A percentile compares a stretch with the other conserved stretches of the same genome.
phyloP scores from a whole-genome alignment of 2,113 vertebrate genomes.

The Thunnus thynnus region DNA sequence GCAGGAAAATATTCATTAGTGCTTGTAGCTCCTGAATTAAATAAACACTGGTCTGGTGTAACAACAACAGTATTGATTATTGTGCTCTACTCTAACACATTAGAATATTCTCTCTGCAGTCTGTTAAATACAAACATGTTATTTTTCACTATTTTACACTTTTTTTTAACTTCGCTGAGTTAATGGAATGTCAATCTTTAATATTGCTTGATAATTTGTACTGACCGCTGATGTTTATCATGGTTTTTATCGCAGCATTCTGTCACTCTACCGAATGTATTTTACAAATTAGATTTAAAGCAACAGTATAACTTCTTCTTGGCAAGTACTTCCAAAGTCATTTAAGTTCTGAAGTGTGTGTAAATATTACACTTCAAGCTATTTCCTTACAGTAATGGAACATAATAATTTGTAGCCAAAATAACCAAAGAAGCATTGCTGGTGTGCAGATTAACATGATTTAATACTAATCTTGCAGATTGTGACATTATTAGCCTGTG shows the following conservation, averaged over 20 bases:
- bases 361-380: slow-evolving; percentile 25
- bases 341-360: neutral
- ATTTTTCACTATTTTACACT: too few species aligned
- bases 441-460: slow-evolving; percentile 64
- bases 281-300: slow-evolving; percentile 47
- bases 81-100: neutral
- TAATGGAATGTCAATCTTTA: slow-evolving; percentile 38
- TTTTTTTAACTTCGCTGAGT: neutral
- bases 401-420: slow-evolving; percentile 10
- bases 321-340: slow-evolving; percentile 31
- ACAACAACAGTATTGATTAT: neutral
- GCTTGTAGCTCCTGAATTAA: neutral
- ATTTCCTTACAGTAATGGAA: neutral
- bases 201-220: slow-evolving; percentile 28
- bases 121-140: too few species aligned
- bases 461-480: slow-evolving; percentile 71
- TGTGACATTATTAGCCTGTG: slow-evolving; percentile 72
- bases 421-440: slow-evolving; percentile 23
- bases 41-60: neutral
- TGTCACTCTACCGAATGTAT: slow-evolving; percentile 23
- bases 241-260: slow-evolving; percentile 34
- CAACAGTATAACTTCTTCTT: slow-evolving; percentile 4
- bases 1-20: neutral
- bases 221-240: slow-evolving; percentile 49
- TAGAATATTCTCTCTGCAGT: too few species aligned